Conservation (phyloP, 2,797 vertebrate genomes). For the Diglossa cyanea region DNA sequence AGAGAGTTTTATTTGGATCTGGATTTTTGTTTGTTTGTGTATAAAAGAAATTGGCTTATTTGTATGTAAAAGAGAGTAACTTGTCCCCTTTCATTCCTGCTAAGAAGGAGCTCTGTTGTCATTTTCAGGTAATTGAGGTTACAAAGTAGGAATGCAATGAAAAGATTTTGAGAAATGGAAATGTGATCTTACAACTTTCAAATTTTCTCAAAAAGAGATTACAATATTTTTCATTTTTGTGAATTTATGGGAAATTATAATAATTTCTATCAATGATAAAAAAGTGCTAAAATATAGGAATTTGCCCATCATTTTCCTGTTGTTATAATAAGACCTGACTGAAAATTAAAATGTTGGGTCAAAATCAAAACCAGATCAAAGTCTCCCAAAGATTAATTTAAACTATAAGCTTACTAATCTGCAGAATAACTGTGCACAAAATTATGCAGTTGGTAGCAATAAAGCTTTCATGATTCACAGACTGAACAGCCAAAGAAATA, state of each 20-base stretch:
- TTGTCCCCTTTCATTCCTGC: background rate
- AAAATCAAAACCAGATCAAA: background rate
- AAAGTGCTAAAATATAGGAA: background rate
- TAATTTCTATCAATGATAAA: background rate
- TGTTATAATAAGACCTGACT: background rate
- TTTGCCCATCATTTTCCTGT: background rate
- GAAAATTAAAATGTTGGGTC: background rate
- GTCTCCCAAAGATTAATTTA: background rate
- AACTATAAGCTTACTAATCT: background rate
- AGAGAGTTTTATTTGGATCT: background rate
- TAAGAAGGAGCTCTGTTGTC: background rate
- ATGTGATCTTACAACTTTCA: background rate
- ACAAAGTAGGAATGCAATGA: fast-evolving
- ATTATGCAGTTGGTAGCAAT: background rate
- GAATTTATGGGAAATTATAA: background rate
- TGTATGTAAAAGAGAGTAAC: background rate
- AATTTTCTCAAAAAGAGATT: background rate
- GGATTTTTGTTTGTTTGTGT: background rate
- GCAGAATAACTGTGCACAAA: background rate
- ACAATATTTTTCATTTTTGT: background rate
- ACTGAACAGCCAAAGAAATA: background rate
- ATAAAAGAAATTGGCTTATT: background rate
- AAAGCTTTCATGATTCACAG: background rate
- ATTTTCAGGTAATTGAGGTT: background rate
- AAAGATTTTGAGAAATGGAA: background rate